Evolutionary conservation across 1,140 invertebrate species (phyloP), one percentile per base, ranked within the genome.

Genomic region (Sarcophaga peregrina): DNA sequence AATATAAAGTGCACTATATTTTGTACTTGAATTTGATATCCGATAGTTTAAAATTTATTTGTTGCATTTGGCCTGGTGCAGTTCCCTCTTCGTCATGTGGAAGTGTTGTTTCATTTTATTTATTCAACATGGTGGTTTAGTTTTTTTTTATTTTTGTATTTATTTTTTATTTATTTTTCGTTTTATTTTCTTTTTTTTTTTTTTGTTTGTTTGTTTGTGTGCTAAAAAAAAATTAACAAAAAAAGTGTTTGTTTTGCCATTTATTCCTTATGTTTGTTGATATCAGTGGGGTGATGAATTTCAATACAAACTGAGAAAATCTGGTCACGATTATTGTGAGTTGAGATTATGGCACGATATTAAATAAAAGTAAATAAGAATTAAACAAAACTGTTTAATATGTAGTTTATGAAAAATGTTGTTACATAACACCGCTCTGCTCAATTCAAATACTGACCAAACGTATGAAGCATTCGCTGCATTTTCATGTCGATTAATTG

Each of bases 11-110:
- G 54, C n/a, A 58, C 54, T 76, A 47, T n/a, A 78, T 20, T 78
- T 50, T 58, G 54, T 58, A 58, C 54, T 76, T 76, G 25, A 78
- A 20, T 78, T 50, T 78, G 75, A 78, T 78, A 78, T 78, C 75
- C 75, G 75, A 78, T 78, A 78, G 75, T 78, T 78, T 78, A 20
- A 78, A 15, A 78, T 78, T 78, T 50, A 78, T 78, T 72, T 78
- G 46, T 78, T 48, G 47, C 75, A 78, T n/a, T 78, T 48, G 25
- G 25, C 47, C 8, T 78, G 25, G 25, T 37, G 62, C 47, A 78
- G 47, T 78, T 78, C 75, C 75, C 75, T 78, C 75, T 50, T 50
- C 20, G 75, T 78, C 17, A 78, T 20, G 17, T 78, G 75, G 75
- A 78, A 78, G 75, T 78, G 11, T 78, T 78, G 17, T 52, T 5